Conservation (phyloP, 1,140 invertebrate genomes). For the Drosophila biarmipes region DNA sequence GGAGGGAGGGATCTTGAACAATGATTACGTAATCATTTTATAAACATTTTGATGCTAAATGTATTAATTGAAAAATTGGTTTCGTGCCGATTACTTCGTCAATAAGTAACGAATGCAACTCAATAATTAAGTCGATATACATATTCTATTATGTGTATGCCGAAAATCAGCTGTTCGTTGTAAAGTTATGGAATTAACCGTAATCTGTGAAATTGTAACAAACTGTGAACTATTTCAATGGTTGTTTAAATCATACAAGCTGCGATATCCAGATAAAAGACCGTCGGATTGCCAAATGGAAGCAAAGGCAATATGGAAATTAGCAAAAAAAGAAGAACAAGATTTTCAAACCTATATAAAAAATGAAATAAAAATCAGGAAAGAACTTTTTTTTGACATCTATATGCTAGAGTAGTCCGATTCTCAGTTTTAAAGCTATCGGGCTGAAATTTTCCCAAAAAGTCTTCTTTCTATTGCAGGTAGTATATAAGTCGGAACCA, state of each 20-base stretch:
- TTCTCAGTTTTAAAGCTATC: too few species aligned
- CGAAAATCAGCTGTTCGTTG: conserved; percentile 3
- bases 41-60: too few species aligned
- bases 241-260: neutral
- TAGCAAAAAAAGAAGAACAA: conserved; percentile 4
- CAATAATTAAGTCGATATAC: conserved; percentile 8
- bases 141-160: neutral
- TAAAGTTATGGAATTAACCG: neutral
- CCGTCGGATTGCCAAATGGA: neutral
- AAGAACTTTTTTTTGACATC: too few species aligned
- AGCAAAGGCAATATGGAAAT: conserved; percentile 2
- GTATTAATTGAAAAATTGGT: neutral
- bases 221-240: neutral
- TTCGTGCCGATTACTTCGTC: neutral
- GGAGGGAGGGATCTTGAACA: too few species aligned
- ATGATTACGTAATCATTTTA: too few species aligned
- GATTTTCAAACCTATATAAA: conserved; percentile 1
- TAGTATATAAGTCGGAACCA: too few species aligned
- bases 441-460: too few species aligned
- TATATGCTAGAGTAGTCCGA: too few species aligned
- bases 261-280: neutral
- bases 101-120: conserved; percentile 6
- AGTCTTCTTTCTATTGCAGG: too few species aligned
- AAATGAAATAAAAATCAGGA: neutral
- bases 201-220: neutral